These are phyloP conservation scores for Ophiothrix spiculata DNA, from an alignment of 35 echinoderm and acorn worm species.

Conservation along the genomic window DNA sequence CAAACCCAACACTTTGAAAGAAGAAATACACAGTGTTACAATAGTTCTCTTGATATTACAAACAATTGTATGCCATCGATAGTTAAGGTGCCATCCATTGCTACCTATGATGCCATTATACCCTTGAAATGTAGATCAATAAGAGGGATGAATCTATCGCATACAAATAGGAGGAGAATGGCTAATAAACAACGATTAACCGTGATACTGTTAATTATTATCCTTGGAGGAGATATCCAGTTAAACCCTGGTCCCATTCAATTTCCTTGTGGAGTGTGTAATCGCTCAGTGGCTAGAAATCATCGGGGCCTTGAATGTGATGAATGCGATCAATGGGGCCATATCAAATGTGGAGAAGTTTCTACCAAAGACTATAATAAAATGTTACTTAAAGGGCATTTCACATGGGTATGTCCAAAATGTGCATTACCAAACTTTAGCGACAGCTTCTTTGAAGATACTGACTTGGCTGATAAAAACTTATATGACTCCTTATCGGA, in stretches of 20 bases:
- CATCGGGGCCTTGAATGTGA: too few species aligned
- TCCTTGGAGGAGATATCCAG: not conserved
- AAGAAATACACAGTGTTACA: too few species aligned
- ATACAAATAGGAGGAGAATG: not conserved
- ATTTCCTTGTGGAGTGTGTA: not conserved
- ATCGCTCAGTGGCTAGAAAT: not conserved
- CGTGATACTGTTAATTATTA: not conserved
- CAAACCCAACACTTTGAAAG: too few species aligned
- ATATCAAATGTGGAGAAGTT: not conserved
- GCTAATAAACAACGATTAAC: not conserved
- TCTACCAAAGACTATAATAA: not conserved
- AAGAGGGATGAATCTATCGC: not conserved
- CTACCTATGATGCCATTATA: not conserved
- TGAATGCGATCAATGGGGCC: not conserved
- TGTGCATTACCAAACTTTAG: not conserved
- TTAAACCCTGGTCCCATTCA: not conserved
- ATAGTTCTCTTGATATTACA: not conserved
- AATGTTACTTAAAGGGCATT: not conserved
- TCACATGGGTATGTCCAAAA: not conserved
- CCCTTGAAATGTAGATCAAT: not conserved
- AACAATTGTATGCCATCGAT: not conserved
- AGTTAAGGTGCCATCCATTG: not conserved
- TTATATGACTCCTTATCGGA: not conserved
- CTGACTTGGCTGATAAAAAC: not conserved
- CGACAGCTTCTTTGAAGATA: not conserved